phyloP scores from a whole-genome alignment of 1,140 invertebrate species.

The Nylanderia fulva region DNA sequence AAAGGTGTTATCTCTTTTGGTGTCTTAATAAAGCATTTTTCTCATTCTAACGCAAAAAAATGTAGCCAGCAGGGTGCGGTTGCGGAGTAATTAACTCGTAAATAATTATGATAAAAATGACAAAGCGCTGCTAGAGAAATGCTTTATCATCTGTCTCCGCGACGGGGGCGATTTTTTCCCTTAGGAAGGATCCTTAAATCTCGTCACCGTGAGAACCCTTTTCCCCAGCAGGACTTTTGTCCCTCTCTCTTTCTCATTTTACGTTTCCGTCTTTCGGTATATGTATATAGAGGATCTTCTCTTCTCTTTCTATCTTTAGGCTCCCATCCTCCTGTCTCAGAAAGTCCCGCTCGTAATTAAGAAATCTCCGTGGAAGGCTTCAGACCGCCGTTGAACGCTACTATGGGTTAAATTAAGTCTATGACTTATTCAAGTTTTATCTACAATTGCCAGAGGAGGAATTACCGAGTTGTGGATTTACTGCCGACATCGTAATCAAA shows the following conservation, averaged over 20 bases:
- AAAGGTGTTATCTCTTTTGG: conserved; percentile 45
- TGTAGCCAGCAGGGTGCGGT: conserved; percentile 6
- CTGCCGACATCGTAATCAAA: conserved; percentile 75
- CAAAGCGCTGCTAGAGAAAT: conserved; percentile 77
- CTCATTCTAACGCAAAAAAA: conserved; percentile 34
- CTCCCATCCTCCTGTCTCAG: conserved; percentile 53
- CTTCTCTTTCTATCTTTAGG: conserved; percentile 48
- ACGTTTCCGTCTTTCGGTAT: conserved; percentile 1
- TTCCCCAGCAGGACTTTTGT: conserved; percentile 50
- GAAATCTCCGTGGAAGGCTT: conserved; percentile 82
- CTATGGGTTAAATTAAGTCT: conserved; percentile 84
- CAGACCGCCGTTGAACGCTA: conserved; percentile 72
- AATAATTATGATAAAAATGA: conserved; percentile 85
- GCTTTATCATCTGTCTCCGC: conserved; percentile 76
- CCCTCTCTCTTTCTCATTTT: conserved; percentile 51
- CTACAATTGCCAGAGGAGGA: conserved; percentile 84
- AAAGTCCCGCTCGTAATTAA: conserved; percentile 81
- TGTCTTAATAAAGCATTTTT: conserved; percentile 60
- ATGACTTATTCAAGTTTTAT: conserved; percentile 86
- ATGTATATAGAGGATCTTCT: neutral
- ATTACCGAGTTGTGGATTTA: conserved; percentile 73
- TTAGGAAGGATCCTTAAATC: conserved; percentile 78
- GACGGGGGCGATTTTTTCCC: conserved; percentile 60
- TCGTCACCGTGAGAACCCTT: conserved; percentile 76
- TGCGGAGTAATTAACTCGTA: conserved; percentile 81